A percentile compares a stretch with the other conserved stretches of the same genome.
Conservation (phyloP, 1,140 invertebrate species). For the Eulimnadia texana region DNA sequence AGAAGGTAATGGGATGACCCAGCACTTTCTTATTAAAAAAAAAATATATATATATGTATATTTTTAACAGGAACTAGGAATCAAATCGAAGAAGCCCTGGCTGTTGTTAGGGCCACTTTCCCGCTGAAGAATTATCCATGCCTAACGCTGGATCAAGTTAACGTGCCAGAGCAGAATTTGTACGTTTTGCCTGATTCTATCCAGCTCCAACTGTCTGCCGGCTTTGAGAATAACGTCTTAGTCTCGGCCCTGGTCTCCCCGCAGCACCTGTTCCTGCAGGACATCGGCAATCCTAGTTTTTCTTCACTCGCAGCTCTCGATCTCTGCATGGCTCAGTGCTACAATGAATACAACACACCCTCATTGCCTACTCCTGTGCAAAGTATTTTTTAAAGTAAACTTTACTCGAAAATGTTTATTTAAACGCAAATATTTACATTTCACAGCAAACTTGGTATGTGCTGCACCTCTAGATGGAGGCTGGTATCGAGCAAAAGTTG, state of each 20-base stretch:
- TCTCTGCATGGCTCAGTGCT: conserved; percentile 47
- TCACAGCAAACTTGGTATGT: conserved; percentile 39
- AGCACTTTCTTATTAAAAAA: too few species aligned
- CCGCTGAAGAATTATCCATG: conserved; percentile 60
- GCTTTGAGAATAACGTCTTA: conserved; percentile 78
- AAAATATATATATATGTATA: too few species aligned
- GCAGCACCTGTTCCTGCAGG: conserved; percentile 80
- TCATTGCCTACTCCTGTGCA: conserved; percentile 42
- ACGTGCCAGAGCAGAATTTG: conserved; percentile 36
- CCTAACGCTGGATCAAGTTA: conserved; percentile 60
- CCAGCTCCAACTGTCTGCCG: conserved; percentile 48
- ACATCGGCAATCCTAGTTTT: conserved; percentile 83
- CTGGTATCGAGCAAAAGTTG: conserved; percentile 80
- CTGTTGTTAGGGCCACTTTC: conserved; percentile 67
- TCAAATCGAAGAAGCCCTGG: conserved; percentile 61
- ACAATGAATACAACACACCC: conserved; percentile 46
- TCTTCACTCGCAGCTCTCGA: conserved; percentile 60
- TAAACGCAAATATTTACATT: neutral
- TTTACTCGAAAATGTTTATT: neutral
- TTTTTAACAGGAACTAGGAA: conserved; percentile 39
- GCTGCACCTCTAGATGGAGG: conserved; percentile 63
- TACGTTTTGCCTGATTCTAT: conserved; percentile 11
- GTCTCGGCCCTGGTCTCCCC: conserved; percentile 69
- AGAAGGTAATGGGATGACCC: conserved; percentile 56
- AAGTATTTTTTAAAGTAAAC: conserved; percentile 24